These are phyloP conservation scores for Monodelphis domestica DNA, from an alignment of 2,797 vertebrate genomes.

Conservation along the genomic window DNA sequence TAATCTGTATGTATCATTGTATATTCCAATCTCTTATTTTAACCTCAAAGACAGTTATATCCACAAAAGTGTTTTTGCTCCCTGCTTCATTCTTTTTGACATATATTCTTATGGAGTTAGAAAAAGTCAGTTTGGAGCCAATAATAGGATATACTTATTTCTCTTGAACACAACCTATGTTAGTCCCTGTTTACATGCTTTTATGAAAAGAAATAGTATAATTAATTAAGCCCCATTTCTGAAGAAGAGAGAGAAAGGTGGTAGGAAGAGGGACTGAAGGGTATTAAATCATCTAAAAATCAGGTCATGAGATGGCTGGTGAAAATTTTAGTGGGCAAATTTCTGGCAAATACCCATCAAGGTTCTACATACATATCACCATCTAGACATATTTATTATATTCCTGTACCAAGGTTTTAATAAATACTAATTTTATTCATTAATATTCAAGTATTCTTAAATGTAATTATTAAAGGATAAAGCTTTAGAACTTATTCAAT, in stretches of 20 bases:
- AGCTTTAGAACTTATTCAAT: background rate
- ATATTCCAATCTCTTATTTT: background rate
- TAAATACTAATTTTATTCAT: background rate
- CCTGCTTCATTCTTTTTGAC: background rate
- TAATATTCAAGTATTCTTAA: constrained; percentile 1
- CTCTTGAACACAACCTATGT: background rate
- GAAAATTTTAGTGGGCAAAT: background rate
- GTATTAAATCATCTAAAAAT: constrained; percentile 4
- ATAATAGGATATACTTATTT: background rate
- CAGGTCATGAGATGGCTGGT: constrained; percentile 2
- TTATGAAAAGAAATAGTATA: background rate
- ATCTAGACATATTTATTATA: background rate
- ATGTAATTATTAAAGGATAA: constrained; percentile 37
- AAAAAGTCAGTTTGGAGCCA: constrained; percentile 29
- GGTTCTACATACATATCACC: constrained; percentile 2
- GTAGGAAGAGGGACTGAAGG: background rate
- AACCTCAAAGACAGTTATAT: background rate
- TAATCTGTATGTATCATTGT: background rate
- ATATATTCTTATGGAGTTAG: background rate
- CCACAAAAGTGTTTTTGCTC: background rate
- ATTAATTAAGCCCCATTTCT: background rate
- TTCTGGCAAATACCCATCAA: constrained; percentile 16
- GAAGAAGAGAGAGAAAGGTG: background rate
- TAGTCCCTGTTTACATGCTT: background rate
- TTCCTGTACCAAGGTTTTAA: background rate